These are phyloP conservation scores for Pangasius mekongensis DNA, from an alignment of 2,797 vertebrate genomes.

Conservation along the genomic window DNA sequence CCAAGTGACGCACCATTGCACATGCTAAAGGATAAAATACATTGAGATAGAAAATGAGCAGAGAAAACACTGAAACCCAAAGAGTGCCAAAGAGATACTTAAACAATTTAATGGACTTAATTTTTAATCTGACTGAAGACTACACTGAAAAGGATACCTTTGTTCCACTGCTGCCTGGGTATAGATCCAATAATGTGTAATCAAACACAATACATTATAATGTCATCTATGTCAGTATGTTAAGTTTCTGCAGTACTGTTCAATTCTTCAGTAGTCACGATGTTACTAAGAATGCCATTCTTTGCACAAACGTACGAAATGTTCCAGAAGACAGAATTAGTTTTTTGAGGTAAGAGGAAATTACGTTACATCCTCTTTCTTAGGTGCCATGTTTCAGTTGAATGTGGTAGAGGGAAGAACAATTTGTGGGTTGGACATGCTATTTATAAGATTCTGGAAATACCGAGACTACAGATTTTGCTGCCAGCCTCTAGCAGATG, in stretches of 20 bases:
- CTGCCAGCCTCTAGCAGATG: conserved; percentile 62
- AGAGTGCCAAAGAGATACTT: background rate
- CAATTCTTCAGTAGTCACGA: background rate
- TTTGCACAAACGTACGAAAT: conserved; percentile 5
- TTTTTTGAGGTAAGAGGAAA: conserved; percentile 50
- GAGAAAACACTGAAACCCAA: conserved; percentile 52
- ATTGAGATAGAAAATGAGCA: conserved; percentile 39
- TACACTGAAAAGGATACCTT: background rate
- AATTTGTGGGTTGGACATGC: conserved; percentile 62
- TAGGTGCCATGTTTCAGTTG: conserved; percentile 59
- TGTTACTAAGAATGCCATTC: background rate
- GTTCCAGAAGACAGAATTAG: conserved; percentile 7
- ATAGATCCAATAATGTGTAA: background rate
- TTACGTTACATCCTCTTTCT: conserved; percentile 66
- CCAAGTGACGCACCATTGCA: conserved; percentile 44
- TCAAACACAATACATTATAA: background rate
- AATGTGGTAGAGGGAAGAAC: conserved; percentile 48
- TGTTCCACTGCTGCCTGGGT: background rate
- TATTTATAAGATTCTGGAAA: conserved; percentile 76
- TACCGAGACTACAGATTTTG: conserved; percentile 63
- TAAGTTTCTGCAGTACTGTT: background rate
- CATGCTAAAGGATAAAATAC: conserved; percentile 31
- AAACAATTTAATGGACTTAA: background rate
- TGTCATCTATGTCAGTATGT: background rate
- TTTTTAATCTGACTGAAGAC: background rate